A percentile compares a stretch with the other conserved stretches of the same genome.
These are phyloP conservation scores for Ia io DNA, from an alignment of 2,113 vertebrate genomes.

Conservation along the genomic window DNA sequence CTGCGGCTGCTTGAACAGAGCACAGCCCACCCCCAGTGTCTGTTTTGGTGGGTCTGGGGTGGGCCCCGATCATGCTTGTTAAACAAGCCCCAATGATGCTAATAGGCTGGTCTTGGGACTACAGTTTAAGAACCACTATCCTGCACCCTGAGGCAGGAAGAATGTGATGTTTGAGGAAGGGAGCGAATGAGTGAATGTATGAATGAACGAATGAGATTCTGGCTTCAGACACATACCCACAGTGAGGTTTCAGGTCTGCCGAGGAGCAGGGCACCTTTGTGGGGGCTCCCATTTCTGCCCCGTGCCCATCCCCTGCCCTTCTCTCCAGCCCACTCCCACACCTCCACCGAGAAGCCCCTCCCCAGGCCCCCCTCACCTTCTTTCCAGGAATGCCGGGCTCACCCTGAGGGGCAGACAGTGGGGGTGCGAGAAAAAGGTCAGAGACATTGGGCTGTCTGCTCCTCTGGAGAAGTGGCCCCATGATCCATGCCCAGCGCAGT, in stretches of 20 bases:
- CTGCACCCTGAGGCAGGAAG: neutral
- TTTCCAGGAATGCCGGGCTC: slow-evolving; percentile 77
- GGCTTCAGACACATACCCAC: neutral
- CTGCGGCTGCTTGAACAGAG: neutral
- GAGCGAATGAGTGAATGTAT: neutral
- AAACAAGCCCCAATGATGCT: too few relatives aligned
- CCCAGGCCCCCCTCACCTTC: slow-evolving; percentile 68
- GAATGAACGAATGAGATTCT: neutral
- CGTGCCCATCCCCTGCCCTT: neutral
- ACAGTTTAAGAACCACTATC: neutral
- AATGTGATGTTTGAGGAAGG: neutral
- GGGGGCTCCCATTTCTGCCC: neutral
- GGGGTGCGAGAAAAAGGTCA: neutral
- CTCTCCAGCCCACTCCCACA: neutral
- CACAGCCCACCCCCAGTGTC: fast-evolving
- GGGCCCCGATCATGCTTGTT: neutral
- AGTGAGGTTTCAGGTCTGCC: neutral
- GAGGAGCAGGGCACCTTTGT: neutral
- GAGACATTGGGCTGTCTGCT: neutral
- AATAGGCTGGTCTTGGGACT: neutral
- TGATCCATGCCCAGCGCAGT: neutral
- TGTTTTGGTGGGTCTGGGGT: neutral
- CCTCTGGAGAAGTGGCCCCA: neutral
- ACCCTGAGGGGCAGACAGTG: slow-evolving; percentile 60
- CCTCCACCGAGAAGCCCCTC: neutral